Base-by-base conservation (phyloP, 2,113 vertebrate genomes). In the Micromys minutus region DNA sequence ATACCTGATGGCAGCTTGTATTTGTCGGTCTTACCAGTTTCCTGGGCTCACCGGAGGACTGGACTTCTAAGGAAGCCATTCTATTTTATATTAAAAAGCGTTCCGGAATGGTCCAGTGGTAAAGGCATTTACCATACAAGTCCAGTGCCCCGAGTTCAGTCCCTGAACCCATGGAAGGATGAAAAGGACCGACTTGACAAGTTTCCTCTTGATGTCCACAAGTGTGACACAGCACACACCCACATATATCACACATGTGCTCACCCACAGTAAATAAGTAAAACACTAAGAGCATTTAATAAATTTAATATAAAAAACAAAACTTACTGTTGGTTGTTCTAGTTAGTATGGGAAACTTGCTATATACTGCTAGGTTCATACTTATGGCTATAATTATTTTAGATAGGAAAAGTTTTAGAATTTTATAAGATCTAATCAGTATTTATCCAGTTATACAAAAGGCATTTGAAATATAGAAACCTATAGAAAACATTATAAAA, bases 11-110 rank as follows among this genome's bases (percentile, higher is more conserved):
- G 11, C 89, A 79, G 34, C 91, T 91, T 90, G 36, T 67, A 22
- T 95, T 97, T 29, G 89, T 88, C 24, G 63, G 39, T 85, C 39
- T 90, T 90, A 34, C 84, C 65, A 55, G 75, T 61, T 94, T 87
- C 13, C 13, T 36, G 89, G 29, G 93, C 89, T 26, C 6, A 72
- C n/a, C 13, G 8, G 67, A 50, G 94, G 83, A 61, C 61, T 97
- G n/a, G 94, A 81, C 59, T 97, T 98, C 94, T 93, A 94, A 96
- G 94, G 97, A 97, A 98, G 87, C 63, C 3, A 1, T 97, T 97
- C 71, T 88, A 52, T 97, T 98, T 97, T 97, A 59, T 90, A 92
- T 89, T 39, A 81, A 81, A 77, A 83, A 63, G n/a, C 15, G 17
- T 31, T 45, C 39, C 81, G 45, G 39, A n/a, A 57, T 81, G 55